Conservation (phyloP, 2,113 vertebrate species). For the Melozone crissalis region DNA sequence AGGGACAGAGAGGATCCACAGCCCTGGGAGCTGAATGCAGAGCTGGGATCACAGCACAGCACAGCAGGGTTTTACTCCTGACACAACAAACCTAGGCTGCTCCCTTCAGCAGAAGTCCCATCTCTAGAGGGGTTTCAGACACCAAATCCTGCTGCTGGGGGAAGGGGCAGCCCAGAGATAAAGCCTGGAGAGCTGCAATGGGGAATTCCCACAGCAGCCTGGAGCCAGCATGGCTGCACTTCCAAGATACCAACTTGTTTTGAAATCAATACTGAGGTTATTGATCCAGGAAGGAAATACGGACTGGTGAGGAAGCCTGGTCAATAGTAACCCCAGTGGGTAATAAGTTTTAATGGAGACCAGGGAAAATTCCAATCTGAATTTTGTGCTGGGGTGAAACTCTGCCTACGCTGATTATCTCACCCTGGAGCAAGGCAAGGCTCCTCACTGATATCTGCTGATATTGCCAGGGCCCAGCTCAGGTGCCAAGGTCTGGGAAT, state of each 20-base stretch:
- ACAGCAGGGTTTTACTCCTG: not conserved
- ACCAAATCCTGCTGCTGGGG: not conserved
- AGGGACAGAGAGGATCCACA: fast-evolving
- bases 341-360: constrained; percentile 41
- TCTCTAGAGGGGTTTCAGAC: not conserved
- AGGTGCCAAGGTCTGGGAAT: not conserved
- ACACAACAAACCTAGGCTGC: not conserved
- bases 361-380: not conserved
- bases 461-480: not conserved
- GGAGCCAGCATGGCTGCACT: not conserved
- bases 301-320: not conserved
- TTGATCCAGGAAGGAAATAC: constrained; percentile 66
- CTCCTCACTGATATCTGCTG: not conserved
- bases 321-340: constrained; percentile 56
- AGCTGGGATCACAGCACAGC: not conserved
- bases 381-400: not conserved
- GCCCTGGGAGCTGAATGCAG: not conserved
- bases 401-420: not conserved
- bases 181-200: not conserved
- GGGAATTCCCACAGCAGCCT: not conserved
- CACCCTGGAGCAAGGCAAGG: not conserved
- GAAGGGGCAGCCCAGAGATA: not conserved
- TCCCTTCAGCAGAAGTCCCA: not conserved
- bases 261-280: constrained; percentile 67
- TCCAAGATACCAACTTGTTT: constrained; percentile 55